Conservation (phyloP, 2,888 invertebrate species). For the Synanthedon formicaeformis region DNA sequence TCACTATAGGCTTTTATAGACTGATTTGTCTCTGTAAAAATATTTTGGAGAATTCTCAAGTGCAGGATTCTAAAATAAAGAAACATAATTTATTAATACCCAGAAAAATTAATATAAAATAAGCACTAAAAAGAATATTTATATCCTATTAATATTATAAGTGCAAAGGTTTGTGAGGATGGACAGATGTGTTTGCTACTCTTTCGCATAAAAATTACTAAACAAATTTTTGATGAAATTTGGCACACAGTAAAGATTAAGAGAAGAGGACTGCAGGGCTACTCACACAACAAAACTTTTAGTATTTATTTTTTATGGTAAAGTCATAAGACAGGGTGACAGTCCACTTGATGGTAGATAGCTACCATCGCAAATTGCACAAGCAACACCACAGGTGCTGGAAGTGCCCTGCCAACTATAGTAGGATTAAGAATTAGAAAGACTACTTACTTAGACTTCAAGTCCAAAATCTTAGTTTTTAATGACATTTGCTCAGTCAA, state of each 20-base stretch:
- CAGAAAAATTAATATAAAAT: background rate
- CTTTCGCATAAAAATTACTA: too few species aligned
- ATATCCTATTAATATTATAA: background rate
- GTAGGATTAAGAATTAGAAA: background rate
- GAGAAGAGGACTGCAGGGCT: background rate
- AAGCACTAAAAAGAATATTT: background rate
- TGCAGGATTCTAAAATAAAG: constrained; percentile 45
- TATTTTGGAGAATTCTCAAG: constrained; percentile 50
- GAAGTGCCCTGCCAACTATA: too few species aligned
- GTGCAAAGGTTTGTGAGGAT: too few species aligned
- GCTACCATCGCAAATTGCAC: too few species aligned
- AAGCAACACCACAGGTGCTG: too few species aligned
- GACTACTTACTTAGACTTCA: constrained; percentile 56
- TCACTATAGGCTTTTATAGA: constrained; percentile 57
- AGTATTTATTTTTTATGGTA: background rate
- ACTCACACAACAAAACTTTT: background rate
- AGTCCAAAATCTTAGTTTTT: constrained; percentile 48
- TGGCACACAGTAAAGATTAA: background rate
- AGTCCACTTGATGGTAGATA: too few species aligned
- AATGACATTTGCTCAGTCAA: constrained; percentile 43
- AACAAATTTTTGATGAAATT: too few species aligned
- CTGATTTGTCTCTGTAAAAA: constrained; percentile 57
- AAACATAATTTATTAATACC: background rate
- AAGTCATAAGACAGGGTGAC: too few species aligned
- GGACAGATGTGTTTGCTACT: too few species aligned